Base-by-base conservation (phyloP, 2,888 invertebrate genomes). In the Drosophila buzzatii region DNA sequence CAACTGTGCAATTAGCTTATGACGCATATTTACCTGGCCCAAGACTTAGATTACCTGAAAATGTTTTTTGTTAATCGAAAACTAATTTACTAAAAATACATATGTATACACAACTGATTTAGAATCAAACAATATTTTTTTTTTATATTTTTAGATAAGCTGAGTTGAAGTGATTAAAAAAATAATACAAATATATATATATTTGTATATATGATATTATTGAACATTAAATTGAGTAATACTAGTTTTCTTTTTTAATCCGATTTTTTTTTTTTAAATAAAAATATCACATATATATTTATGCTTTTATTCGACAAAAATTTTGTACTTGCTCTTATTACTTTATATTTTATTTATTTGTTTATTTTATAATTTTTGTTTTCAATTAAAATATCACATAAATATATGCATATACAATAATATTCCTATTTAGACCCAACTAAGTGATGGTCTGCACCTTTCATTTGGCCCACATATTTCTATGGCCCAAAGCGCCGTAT, bases 401-500 rank as follows among this genome's bases (percentile, higher is more conserved):
- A 31, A 44, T 23, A 2, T 27, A 16, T 16, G 16, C 3, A 14
- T 27, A 14, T 27, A 7, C 23, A 27, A 23, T 51, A 49, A 35
- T n/a, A 20, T 20, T 16, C 8, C 9, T 39, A 16, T 53, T 37
- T 37, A 8, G 20, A 53, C 2, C 16, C 37, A 33, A n/a, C 18
- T 35, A 52, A 16, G 52, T 20, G 39, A n/a, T 39, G n/a, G 55
- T 39, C 39, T n/a, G 7, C 33, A 45, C 70, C 58, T 68, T 85
- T 72, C 67, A 47, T 69, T 77, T 72, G 42, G 52, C 42, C 37
- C 20, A 45, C 56, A 55, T 74, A 70, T 87, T 86, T 81, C 72
- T 87, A 70, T 63, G 59, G 41, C 72, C 74, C 41, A 59, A 71
- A 64, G 55, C 37, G 37, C 86, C 89, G 57, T 78, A 80, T 70